Percentiles rank a stretch among this genome's conserved stretches.
These are phyloP conservation scores for Hemicrepidius hirtus DNA, from an alignment of 2,888 invertebrate genomes.

Conservation along the genomic window DNA sequence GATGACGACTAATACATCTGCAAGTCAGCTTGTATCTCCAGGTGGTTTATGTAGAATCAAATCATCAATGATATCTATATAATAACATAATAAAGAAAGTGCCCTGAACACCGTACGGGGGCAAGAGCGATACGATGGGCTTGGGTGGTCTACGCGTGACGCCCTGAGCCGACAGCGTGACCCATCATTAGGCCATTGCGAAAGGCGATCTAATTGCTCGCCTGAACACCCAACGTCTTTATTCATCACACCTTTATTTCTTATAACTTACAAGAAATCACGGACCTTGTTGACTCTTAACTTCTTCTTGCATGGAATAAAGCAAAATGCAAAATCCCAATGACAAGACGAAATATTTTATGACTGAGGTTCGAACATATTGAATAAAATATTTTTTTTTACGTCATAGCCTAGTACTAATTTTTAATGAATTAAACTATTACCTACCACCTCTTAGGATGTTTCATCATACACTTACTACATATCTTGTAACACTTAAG, in stretches of 20 bases:
- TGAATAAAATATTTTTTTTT: no score
- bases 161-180: conserved; percentile 70
- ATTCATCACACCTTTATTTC: conserved; percentile 67
- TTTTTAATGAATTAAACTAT: no score
- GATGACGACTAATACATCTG: conserved; percentile 62
- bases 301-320: background rate
- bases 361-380: no score
- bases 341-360: no score
- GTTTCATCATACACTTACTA: no score
- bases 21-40: conserved; percentile 63
- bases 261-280: conserved; percentile 46
- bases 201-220: conserved; percentile 73
- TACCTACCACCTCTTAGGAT: no score
- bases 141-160: conserved; percentile 70
- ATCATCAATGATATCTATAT: conserved; percentile 69
- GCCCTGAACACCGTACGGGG: conserved; percentile 59
- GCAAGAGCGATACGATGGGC: conserved; percentile 63
- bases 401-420: no score
- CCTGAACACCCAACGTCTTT: conserved; percentile 70
- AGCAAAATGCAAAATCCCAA: background rate
- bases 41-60: conserved; percentile 66
- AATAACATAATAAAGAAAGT: conserved; percentile 68
- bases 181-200: conserved; percentile 73
- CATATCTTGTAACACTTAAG: no score
- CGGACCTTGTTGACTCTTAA: conserved; percentile 19